Base-by-base conservation (phyloP, 2,797 vertebrate species). In the Enteromius thamalakanensis region DNA sequence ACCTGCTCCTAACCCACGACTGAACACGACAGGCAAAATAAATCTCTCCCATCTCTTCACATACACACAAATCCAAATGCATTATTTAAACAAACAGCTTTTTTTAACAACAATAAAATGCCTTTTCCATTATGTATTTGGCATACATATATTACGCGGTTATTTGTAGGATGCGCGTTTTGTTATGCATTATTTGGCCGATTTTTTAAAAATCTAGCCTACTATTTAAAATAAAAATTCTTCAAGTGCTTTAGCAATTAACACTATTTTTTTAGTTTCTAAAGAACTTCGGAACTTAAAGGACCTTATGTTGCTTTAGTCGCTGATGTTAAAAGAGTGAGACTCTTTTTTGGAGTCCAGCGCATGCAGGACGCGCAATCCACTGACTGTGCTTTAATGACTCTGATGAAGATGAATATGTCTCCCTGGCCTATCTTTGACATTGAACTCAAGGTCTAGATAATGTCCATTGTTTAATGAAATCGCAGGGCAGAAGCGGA, bases 401-500 rank as follows among this genome's bases (percentile, higher is more conserved):
- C 93, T 93, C 91, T 93, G 93, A 94, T 94, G 93, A 94, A 96
- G 96, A 97, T 96, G 93, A 95, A 97, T 97, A 94, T 91, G 91
- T 94, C 94, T 93, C 90, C 83, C 93, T 91, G 94, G 93, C 91
- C 93, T 94, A 94, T 95, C 94, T 93, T 90, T 96, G 97, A 96
- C 97, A 97, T 95, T 97, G 96, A 97, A 96, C 97, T 96, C 96
- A 94, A 94, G 94, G 94, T 95, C 94, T 91, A 95, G 96, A 97
- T 97, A 96, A 97, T 96, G 92, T 88, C 96, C 91, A 96, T 98
- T 98, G 96, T 97, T 96, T 95, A 89, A 91, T 88, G 87, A 94
- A 93, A 90, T 93, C 90, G 89, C 92, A 89, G 88, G 89, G 93
- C 92, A 92, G 93, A 93, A 90, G 91, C 92, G 88, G 91, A 96